Conservation (phyloP, 1,140 invertebrate species). For the Brachionus plicatilis region DNA sequence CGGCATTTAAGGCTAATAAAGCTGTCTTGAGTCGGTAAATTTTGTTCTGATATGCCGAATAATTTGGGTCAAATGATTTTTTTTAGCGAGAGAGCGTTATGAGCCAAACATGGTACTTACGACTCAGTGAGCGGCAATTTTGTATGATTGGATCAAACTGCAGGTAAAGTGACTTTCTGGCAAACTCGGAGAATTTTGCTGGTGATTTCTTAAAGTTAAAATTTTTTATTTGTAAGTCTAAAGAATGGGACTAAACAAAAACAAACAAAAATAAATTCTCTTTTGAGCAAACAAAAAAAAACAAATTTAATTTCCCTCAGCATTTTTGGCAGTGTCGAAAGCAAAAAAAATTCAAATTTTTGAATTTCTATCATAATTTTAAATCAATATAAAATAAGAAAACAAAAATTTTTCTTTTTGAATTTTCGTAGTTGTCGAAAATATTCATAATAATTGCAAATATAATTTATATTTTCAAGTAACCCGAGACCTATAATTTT, state of each 20-base stretch:
- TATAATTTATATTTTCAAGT: constrained; percentile 11
- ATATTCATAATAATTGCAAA: constrained; percentile 35
- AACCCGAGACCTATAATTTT: background rate
- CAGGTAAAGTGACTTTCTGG: constrained; percentile 16
- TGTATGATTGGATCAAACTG: constrained; percentile 39
- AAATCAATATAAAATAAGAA: background rate
- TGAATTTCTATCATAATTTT: constrained; percentile 14
- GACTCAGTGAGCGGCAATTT: constrained; percentile 27
- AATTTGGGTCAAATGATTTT: background rate
- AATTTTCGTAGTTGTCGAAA: background rate
- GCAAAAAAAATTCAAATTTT: background rate
- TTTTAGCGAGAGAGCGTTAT: background rate
- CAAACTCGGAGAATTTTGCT: constrained; percentile 22
- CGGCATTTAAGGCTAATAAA: background rate
- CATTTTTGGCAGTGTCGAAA: background rate
- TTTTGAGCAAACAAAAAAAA: background rate
- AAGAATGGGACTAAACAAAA: background rate
- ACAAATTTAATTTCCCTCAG: constrained; percentile 15
- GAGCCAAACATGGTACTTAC: background rate
- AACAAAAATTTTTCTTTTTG: background rate
- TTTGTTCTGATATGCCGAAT: background rate
- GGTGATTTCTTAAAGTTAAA: constrained; percentile 16
- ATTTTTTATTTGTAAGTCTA: background rate
- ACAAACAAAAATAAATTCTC: background rate
- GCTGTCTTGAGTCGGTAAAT: background rate